A percentile compares a stretch with the other conserved stretches of the same genome.
These are phyloP conservation scores for Psittacula derbiana DNA, from an alignment of 2,797 vertebrate species.

Conservation along the genomic window DNA sequence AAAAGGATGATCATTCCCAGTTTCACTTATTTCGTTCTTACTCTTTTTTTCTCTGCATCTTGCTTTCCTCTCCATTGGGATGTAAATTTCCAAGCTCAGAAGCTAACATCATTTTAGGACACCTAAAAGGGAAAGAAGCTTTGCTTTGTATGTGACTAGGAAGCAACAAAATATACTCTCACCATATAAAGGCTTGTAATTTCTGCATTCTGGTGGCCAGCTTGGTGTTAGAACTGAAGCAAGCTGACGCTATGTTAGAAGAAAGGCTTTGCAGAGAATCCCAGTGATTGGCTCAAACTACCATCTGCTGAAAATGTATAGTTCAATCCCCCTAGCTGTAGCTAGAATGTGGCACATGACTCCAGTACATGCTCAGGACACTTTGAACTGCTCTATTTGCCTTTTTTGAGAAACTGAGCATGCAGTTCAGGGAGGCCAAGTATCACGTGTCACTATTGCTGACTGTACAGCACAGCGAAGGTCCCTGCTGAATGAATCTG, in stretches of 20 bases:
- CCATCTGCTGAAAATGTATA: background rate
- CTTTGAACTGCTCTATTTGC: slow-evolving; percentile 11
- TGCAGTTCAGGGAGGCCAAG: background rate
- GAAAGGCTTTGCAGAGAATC: background rate
- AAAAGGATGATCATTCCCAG: background rate
- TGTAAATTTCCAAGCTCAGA: background rate
- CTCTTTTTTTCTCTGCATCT: background rate
- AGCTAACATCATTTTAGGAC: background rate
- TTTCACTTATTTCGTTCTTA: background rate
- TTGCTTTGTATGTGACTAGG: background rate
- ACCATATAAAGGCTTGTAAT: background rate
- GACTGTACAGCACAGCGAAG: background rate
- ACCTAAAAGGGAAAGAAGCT: background rate
- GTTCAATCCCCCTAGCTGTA: background rate
- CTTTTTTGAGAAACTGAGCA: background rate
- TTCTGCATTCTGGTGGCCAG: background rate
- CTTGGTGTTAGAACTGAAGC: background rate
- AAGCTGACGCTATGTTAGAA: background rate
- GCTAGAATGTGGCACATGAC: background rate
- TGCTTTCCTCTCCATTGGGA: background rate
- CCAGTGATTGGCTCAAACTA: background rate
- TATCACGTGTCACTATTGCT: background rate
- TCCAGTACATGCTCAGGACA: background rate
- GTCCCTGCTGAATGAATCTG: background rate
- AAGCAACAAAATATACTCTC: background rate